Evolutionary conservation across 1,140 invertebrate species (phyloP).

Genomic region (Nomia melanderi): DNA sequence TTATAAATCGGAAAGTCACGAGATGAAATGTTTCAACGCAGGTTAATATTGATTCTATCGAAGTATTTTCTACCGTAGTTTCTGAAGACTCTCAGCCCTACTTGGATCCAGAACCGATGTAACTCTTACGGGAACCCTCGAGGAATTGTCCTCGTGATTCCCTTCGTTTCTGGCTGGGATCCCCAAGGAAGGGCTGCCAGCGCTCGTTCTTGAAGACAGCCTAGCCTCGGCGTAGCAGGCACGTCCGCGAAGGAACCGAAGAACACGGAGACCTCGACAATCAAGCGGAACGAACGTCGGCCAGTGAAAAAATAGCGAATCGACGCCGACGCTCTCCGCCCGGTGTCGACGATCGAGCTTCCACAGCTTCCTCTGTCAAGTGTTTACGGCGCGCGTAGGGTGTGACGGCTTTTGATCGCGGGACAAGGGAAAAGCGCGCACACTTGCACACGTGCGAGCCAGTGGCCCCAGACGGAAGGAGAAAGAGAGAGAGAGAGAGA

Average conservation of each 20-base stretch:
- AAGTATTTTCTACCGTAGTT: too few relatives aligned
- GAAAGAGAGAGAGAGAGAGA: too few relatives aligned
- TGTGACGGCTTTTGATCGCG: slow-evolving; percentile 31
- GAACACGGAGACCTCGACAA: neutral
- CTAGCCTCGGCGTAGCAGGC: neutral
- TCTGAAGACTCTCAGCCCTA: too few relatives aligned
- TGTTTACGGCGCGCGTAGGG: slow-evolving; percentile 31
- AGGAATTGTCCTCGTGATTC: too few relatives aligned
- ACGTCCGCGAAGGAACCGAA: neutral
- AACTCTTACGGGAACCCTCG: too few relatives aligned
- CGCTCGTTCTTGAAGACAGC: too few relatives aligned
- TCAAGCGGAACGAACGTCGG: slow-evolving; percentile 10
- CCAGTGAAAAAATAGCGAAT: slow-evolving; percentile 10
- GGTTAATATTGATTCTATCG: too few relatives aligned
- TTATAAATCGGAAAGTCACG: too few relatives aligned
- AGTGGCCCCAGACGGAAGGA: too few relatives aligned
- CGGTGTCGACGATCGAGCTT: slow-evolving; percentile 10
- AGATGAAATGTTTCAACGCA: too few relatives aligned
- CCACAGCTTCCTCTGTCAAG: neutral
- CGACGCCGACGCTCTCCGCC: neutral
- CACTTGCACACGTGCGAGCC: neutral
- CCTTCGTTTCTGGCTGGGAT: too few relatives aligned
- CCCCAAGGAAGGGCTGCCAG: neutral
- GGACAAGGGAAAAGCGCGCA: neutral
- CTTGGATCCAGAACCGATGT: too few relatives aligned